phyloP scores from a whole-genome alignment of 2,113 vertebrate species.

The Mesocricetus auratus region DNA sequence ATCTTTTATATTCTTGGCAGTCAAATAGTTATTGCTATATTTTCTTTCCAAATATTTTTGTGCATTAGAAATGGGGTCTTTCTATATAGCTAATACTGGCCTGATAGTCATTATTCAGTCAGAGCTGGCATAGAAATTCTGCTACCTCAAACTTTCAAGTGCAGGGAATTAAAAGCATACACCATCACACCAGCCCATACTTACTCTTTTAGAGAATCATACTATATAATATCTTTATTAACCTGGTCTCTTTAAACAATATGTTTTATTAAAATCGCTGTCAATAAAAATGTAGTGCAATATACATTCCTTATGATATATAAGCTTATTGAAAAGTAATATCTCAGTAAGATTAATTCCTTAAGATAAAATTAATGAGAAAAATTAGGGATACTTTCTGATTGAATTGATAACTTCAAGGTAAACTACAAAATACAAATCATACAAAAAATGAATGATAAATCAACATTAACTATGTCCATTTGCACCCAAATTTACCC shows the following conservation, averaged over 20 bases:
- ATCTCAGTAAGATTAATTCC: not conserved
- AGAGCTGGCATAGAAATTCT: not conserved
- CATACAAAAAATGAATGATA: not conserved
- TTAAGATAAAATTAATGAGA: not conserved
- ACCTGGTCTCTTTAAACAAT: not conserved
- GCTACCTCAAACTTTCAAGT: not conserved
- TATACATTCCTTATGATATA: not conserved
- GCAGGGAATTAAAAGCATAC: not conserved
- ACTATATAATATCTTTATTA: not conserved
- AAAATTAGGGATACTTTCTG: not conserved
- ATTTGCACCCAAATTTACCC: not conserved
- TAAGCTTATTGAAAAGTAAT: not conserved
- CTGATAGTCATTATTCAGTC: not conserved
- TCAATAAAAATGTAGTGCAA: not conserved
- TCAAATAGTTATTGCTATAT: not conserved
- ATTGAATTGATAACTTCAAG: not conserved
- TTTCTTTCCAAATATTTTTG: not conserved
- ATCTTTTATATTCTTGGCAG: not conserved
- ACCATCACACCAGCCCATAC: not conserved
- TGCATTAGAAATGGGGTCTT: not conserved
- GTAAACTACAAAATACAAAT: not conserved
- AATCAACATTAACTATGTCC: not conserved
- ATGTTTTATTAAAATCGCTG: not conserved
- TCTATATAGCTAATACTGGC: not conserved
- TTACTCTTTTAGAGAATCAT: not conserved